Base-by-base conservation (phyloP, 1,140 invertebrate genomes). In the Aradophagus sp. region DNA sequence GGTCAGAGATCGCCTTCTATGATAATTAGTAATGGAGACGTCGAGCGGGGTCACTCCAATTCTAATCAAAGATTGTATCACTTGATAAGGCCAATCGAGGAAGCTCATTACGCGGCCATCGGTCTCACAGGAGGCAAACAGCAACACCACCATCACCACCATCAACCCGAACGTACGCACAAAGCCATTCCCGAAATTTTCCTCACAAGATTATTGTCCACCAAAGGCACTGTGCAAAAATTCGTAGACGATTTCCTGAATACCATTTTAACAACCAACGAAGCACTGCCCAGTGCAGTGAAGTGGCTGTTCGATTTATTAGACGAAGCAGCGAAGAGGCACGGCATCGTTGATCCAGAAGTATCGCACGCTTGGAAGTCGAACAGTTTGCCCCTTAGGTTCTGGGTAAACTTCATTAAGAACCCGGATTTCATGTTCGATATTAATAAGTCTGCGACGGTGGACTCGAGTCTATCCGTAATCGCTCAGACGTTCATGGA, bases 401-500 rank as follows among this genome's bases (percentile, higher is more conserved):
- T 98, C 88, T 98, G 97, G 97, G 94, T 97, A 10, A 97, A 97
- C 86, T 94, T 98, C 72, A 96, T 98, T 48, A 98, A 97, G 84
- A 97, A 97, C 89, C 96, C 97, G 5, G 95, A 98, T 85, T 97
- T 97, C 81, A 95, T 98, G 81, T 97, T 98, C 83, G 96, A 98
- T 86, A 94, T 98, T 36, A 94, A 97, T 76, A 97, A 97, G 86
- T 96, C 95, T 1, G 89, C 91, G 8, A 95, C 94, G 5, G 92
- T 97, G 10, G 96, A 97, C 84, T 94, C 95, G 8, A 97, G 95
- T 79, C 85, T 98, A 19, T 96, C 94, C 66, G 96, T 97, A 19
- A 95, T 98, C 72, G 96, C 96, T 15, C 97, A 98, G 87, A 97
- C 96, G 2, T 94, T 98, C 81, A 97, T 98, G 93, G 96, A 98